Evolutionary conservation across 1,140 invertebrate genomes (phyloP).

Genomic region (Drosophila pseudoananassae): DNA sequence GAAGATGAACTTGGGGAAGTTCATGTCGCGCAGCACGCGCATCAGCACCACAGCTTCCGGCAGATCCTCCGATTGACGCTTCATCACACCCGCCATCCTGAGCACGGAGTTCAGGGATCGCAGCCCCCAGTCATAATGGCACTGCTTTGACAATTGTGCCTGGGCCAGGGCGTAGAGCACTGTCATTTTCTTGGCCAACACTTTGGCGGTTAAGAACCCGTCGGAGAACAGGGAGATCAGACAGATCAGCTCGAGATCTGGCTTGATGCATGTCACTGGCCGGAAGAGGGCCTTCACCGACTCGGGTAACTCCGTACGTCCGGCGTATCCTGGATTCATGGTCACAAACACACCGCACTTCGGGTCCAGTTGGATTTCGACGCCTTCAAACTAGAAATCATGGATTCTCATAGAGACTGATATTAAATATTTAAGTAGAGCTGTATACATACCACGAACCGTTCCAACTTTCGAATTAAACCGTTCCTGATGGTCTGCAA

Average conservation of each 20-base stretch:
- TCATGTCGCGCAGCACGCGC: constrained; percentile 95
- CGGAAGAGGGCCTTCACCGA: constrained; percentile 95
- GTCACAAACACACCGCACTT: constrained; percentile 97
- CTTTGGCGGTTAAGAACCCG: constrained; percentile 93
- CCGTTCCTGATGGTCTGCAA: constrained; percentile 94
- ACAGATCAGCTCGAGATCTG: constrained; percentile 95
- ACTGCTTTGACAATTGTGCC: constrained; percentile 95
- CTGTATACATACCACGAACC: constrained; percentile 87
- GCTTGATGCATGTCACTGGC: constrained; percentile 94
- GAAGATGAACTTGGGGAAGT: constrained; percentile 95
- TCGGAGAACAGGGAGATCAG: constrained; percentile 96
- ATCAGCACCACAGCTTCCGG: constrained; percentile 94
- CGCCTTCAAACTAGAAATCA: constrained; percentile 90
- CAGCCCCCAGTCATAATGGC: constrained; percentile 97
- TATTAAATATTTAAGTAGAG: no score
- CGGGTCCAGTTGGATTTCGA: constrained; percentile 91
- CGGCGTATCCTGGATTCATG: constrained; percentile 96
- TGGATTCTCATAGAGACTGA: no score
- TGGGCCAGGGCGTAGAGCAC: constrained; percentile 93
- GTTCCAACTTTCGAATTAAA: constrained; percentile 89
- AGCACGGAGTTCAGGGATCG: constrained; percentile 94
- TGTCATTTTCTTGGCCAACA: constrained; percentile 96
- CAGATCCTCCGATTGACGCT: constrained; percentile 89
- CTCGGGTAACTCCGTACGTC: constrained; percentile 94
- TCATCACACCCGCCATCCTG: constrained; percentile 94